Conservation (phyloP, 2,888 invertebrate species). For the Morpho achilles region DNA sequence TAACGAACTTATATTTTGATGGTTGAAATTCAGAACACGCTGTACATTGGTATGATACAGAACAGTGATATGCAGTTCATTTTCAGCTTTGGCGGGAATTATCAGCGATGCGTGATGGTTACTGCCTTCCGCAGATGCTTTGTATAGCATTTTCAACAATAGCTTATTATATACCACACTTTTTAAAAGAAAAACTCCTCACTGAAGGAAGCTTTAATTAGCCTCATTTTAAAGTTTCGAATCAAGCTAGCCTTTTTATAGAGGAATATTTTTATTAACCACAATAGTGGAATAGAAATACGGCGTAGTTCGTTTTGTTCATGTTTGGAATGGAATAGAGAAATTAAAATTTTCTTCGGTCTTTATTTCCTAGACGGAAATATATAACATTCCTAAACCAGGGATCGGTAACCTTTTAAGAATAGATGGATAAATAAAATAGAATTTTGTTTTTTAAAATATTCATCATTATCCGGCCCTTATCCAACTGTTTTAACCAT, state of each 20-base stretch:
- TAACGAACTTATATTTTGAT: too few relatives aligned
- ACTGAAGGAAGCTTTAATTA: slow-evolving; percentile 28
- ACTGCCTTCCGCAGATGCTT: slow-evolving; percentile 27
- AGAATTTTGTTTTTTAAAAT: too few relatives aligned
- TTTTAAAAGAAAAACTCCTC: slow-evolving; percentile 27
- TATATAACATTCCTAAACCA: too few relatives aligned
- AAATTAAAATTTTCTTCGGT: background rate
- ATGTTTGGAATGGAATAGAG: background rate
- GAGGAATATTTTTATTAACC: slow-evolving; percentile 6
- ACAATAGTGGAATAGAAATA: slow-evolving; percentile 9
- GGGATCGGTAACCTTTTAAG: too few relatives aligned
- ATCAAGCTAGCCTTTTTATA: slow-evolving; percentile 13
- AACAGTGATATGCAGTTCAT: slow-evolving; percentile 56
- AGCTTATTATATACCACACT: slow-evolving; percentile 26
- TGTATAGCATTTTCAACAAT: slow-evolving; percentile 27
- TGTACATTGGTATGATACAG: slow-evolving; percentile 30
- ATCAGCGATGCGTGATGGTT: slow-evolving; percentile 50
- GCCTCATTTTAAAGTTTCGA: slow-evolving; percentile 27
- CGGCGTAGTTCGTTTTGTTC: slow-evolving; percentile 3
- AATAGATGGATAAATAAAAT: too few relatives aligned
- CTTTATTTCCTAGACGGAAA: too few relatives aligned
- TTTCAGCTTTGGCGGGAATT: slow-evolving; percentile 51
- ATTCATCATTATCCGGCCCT: too few relatives aligned
- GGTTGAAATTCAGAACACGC: slow-evolving; percentile 19
- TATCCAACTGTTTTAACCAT: too few relatives aligned